phyloP scores from a whole-genome alignment of 2,888 invertebrate genomes.

The Leptopilina myrica region DNA sequence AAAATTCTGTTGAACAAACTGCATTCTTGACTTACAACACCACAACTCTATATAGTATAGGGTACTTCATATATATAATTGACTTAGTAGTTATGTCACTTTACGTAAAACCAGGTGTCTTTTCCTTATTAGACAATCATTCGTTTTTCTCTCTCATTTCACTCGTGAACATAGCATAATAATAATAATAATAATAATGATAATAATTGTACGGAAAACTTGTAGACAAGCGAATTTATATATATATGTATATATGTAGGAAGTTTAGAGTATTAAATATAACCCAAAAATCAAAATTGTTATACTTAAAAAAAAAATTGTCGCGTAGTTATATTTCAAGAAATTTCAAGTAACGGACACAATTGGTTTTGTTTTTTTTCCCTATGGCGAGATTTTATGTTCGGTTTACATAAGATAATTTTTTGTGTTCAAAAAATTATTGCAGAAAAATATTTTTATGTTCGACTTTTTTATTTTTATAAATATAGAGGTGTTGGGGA shows the following conservation, averaged over 20 bases:
- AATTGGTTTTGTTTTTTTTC: background rate
- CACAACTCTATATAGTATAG: background rate
- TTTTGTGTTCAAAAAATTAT: too few species aligned
- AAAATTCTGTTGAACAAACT: constrained; percentile 1
- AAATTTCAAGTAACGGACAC: background rate
- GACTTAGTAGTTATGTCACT: constrained; percentile 28
- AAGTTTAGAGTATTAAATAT: background rate
- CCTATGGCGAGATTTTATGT: background rate
- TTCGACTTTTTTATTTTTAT: too few species aligned
- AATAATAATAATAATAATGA: too few species aligned
- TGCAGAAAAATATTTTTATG: too few species aligned
- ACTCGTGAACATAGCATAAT: background rate
- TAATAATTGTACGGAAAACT: background rate
- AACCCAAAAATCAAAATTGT: background rate
- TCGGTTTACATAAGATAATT: background rate
- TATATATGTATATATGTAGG: background rate
- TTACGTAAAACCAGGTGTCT: constrained; percentile 34
- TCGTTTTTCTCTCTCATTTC: constrained; percentile 21
- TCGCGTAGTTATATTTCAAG: background rate
- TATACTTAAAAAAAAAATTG: background rate
- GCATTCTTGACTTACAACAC: constrained; percentile 24
- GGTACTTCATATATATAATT: constrained; percentile 30
- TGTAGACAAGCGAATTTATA: background rate
- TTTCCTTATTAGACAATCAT: constrained; percentile 30
- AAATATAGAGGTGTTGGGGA: too few species aligned